Evolutionary conservation across 2,888 invertebrate species (phyloP), one percentile per base, ranked within the genome.

Genomic region (Macaria notata): DNA sequence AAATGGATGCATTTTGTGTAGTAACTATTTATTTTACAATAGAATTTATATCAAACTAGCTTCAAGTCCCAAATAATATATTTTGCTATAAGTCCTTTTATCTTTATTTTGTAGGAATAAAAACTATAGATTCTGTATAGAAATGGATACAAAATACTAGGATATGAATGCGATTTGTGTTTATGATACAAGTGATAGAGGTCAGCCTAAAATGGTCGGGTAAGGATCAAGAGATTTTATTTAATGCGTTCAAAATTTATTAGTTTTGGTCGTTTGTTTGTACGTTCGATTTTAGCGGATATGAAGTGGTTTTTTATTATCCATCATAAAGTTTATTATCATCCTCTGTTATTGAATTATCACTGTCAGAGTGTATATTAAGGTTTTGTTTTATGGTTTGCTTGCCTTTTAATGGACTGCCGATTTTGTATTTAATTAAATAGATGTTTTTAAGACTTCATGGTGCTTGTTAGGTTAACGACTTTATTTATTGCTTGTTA

Each of bases 171-270:
- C 33, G 3, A 36, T 36, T 19, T 36, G 33, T 4, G 7, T 6
- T 36, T 31, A 44, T 3, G 3, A 38, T 45, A n/a, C 43, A 49
- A 58, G 38, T 57, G 58, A 57, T 49, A 62, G 30, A 36, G 76
- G 8, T 73, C 80, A 69, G 66, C 3, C 51, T 64, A 76, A 3
- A 65, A 1, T 79, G 79, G 86, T 62, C 54, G 41, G 46, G 51
- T 63, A 69, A 70, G 72, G 73, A 58, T 53, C 57, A 53, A 77
- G 70, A 75, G 78, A 81, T 79, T 83, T 79, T 72, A 76, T 86
- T 84, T 86, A 88, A 88, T 88, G 79, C 82, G 76, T 83, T 86
- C 83, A 79, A 86, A 86, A 88, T 89, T 88, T 89, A 89, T 89
- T 79, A 76, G 79, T 63, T 60, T 52, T 63, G 66, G 66, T 68